Evolutionary conservation across 2,888 invertebrate genomes (phyloP).

Genomic region (Pterostichus niger): DNA sequence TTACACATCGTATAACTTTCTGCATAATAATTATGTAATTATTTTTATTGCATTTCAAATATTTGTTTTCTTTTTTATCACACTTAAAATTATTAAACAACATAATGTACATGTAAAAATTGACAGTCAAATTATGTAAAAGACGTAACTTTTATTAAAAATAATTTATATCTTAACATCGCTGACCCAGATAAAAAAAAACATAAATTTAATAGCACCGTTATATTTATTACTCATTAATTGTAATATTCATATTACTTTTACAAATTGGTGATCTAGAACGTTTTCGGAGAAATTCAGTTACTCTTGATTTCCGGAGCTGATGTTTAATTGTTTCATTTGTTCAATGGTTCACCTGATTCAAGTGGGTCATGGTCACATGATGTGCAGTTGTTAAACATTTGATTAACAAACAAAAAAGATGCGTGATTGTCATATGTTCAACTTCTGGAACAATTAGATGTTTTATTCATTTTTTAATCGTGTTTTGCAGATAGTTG

Average conservation of each 20-base stretch:
- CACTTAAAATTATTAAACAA: no score
- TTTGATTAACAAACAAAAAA: slow-evolving; percentile 18
- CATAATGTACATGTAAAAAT: no score
- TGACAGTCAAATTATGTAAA: no score
- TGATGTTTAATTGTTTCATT: slow-evolving; percentile 2
- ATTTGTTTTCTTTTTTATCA: no score
- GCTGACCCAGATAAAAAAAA: neutral
- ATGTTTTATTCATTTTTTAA: slow-evolving; percentile 38
- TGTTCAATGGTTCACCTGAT: neutral
- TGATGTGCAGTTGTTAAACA: neutral
- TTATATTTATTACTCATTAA: neutral
- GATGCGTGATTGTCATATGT: neutral
- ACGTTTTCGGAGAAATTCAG: neutral
- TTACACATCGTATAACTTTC: no score
- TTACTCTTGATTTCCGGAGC: neutral
- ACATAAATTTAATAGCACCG: neutral
- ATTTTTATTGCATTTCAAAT: no score
- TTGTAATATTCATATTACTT: neutral
- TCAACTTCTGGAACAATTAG: slow-evolving; percentile 13
- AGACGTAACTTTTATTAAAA: no score
- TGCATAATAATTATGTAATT: no score
- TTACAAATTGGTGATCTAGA: no score
- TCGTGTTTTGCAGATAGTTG: neutral
- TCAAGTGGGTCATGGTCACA: slow-evolving; percentile 12
- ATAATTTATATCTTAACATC: neutral